Conservation (phyloP, 1,140 invertebrate species). For the Drosophila prosaltans region DNA sequence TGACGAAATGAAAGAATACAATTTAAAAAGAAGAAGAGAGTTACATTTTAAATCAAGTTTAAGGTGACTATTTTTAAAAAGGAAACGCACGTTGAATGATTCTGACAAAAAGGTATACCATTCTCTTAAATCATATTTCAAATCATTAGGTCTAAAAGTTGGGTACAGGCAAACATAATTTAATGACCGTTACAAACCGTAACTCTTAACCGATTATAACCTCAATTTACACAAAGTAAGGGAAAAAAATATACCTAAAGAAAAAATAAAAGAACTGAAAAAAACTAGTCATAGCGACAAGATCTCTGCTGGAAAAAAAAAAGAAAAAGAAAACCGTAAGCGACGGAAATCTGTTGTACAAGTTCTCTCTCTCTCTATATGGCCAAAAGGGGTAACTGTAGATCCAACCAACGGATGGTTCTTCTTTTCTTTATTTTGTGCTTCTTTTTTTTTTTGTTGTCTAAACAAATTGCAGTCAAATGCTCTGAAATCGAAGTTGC, state of each 20-base stretch:
- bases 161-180: neutral
- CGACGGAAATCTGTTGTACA: conserved; percentile 55
- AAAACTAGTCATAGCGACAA: conserved; percentile 14
- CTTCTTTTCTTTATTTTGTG: conserved; percentile 49
- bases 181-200: conserved; percentile 12
- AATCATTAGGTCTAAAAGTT: neutral
- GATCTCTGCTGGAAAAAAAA: conserved; percentile 3
- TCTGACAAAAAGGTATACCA: too few species aligned
- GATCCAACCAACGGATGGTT: conserved; percentile 52
- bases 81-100: too few species aligned
- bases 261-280: neutral
- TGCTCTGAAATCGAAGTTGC: conserved; percentile 29
- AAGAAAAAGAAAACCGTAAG: conserved; percentile 35
- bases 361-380: conserved; percentile 37
- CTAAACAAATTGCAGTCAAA: conserved; percentile 55
- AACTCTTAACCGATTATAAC: conserved; percentile 12
- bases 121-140: neutral
- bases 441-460: conserved; percentile 44
- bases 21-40: too few species aligned
- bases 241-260: conserved; percentile 17
- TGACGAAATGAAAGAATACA: too few species aligned
- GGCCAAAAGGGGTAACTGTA: conserved; percentile 56
- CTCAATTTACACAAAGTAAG: conserved; percentile 20
- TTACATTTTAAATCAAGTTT: too few species aligned
- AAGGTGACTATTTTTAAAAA: too few species aligned